Conservation (phyloP, 2,797 vertebrate genomes). For the Pipistrellus pygmaeus region DNA sequence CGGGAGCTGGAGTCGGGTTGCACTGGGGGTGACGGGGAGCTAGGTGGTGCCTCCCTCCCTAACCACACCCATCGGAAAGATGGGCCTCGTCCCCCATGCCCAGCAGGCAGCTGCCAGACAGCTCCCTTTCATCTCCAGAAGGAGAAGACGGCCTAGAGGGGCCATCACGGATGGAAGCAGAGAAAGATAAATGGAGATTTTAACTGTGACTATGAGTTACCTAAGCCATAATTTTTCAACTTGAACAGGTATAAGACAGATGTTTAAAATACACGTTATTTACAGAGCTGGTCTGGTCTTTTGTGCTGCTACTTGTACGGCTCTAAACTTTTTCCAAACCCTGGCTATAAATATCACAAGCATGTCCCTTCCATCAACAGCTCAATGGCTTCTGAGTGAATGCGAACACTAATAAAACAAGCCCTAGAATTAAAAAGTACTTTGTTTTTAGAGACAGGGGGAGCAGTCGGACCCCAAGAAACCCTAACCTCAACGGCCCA, state of each 20-base stretch:
- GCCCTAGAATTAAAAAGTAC: neutral
- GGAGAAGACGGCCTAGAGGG: slow-evolving; percentile 54
- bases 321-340: slow-evolving; percentile 37
- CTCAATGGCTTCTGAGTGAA: neutral
- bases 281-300: slow-evolving; percentile 46
- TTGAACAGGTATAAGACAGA: slow-evolving; percentile 57
- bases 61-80: neutral
- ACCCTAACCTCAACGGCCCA: neutral
- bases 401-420: neutral
- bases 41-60: neutral
- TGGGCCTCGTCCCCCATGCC: slow-evolving; percentile 6
- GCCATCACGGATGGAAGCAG: neutral
- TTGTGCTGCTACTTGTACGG: neutral
- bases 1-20: slow-evolving; percentile 36
- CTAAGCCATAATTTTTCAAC: slow-evolving; percentile 55
- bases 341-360: neutral
- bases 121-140: slow-evolving; percentile 69
- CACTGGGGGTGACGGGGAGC: neutral
- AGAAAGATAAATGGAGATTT: slow-evolving; percentile 76
- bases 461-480: neutral
- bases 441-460: neutral
- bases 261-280: slow-evolving; percentile 74
- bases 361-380: neutral
- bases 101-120: slow-evolving; percentile 65
- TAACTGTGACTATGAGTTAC: slow-evolving; percentile 56